Conservation (phyloP, 2,113 vertebrate genomes). For the Calonectris borealis region DNA sequence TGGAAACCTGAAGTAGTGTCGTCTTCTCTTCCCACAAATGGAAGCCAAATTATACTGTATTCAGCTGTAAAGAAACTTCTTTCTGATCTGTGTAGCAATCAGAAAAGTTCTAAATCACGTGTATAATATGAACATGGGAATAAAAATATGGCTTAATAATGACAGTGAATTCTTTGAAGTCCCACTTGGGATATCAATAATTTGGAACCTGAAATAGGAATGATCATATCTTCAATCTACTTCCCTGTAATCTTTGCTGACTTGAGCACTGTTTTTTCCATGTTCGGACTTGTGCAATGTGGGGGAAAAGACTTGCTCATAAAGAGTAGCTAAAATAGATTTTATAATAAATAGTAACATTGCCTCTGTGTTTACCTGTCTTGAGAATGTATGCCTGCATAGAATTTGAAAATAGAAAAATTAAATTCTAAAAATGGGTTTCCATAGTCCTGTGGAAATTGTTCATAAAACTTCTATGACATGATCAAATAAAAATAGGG, state of each 20-base stretch:
- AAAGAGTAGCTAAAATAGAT: not conserved
- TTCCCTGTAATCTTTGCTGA: not conserved
- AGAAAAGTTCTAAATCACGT: not conserved
- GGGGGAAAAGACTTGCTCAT: not conserved
- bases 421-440: not conserved
- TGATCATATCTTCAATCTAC: not conserved
- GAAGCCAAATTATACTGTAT: not conserved
- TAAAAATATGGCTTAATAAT: not conserved
- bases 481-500: not conserved
- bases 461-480: not conserved
- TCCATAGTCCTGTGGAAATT: not conserved
- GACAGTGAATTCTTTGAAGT: not conserved
- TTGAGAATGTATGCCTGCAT: not conserved
- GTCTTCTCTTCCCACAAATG: not conserved
- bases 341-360: not conserved
- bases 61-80: not conserved
- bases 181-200: not conserved
- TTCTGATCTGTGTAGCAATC: not conserved
- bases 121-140: not conserved
- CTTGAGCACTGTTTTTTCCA: not conserved
- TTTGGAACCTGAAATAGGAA: not conserved
- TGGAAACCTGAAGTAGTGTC: not conserved
- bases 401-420: not conserved
- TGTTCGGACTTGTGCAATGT: not conserved
- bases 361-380: not conserved